These are phyloP conservation scores for Kryptopterus vitreolus DNA, from an alignment of 2,797 vertebrate genomes.

Conservation along the genomic window DNA sequence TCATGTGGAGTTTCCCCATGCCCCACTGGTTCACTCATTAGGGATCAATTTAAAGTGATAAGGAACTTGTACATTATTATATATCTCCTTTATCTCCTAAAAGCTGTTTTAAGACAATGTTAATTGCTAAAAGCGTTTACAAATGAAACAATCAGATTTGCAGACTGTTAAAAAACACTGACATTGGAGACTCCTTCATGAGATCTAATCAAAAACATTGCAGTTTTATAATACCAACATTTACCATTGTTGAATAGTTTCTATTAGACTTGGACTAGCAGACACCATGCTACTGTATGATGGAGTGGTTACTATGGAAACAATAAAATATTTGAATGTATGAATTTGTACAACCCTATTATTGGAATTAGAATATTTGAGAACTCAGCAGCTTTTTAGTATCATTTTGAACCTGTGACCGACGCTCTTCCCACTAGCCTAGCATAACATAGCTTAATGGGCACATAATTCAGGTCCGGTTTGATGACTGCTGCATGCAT, in stretches of 20 bases:
- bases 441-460: constrained; percentile 35
- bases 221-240: neutral
- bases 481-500: constrained; percentile 51
- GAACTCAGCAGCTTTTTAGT: neutral
- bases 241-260: neutral
- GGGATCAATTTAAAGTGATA: no score
- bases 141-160: neutral
- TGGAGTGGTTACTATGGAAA: neutral
- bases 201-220: neutral
- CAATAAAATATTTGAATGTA: neutral
- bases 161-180: neutral
- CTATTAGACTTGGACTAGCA: neutral
- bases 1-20: no score
- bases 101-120: no score
- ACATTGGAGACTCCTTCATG: neutral
- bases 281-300: neutral
- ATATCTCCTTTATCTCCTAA: no score
- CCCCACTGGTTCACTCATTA: no score
- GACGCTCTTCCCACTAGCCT: neutral
- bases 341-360: neutral
- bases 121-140: no score
- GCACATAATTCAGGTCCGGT: constrained; percentile 36
- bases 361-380: neutral
- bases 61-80: no score
- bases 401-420: neutral